Evolutionary conservation across 2,888 invertebrate genomes (phyloP).

Genomic region (Stenichneumon culpator): DNA sequence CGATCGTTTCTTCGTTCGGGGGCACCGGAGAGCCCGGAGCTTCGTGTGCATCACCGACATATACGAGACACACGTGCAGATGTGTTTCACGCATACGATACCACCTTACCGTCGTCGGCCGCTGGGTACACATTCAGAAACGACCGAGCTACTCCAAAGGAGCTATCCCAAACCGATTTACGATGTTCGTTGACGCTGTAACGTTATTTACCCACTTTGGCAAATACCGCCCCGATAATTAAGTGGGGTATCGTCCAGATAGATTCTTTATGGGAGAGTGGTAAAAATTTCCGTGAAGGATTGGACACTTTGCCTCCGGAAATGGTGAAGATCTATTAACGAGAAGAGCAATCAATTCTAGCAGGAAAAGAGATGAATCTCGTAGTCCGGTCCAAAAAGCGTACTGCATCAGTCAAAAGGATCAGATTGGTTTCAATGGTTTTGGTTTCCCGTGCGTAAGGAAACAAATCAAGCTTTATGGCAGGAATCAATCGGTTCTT

Average conservation of each 20-base stretch:
- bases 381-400: no score
- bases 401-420: no score
- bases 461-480: no score
- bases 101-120: background rate
- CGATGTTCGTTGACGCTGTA: constrained; percentile 10
- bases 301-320: no score
- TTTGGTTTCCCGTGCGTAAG: no score
- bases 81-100: constrained; percentile 8
- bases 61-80: constrained; percentile 10
- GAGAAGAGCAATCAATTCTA: no score
- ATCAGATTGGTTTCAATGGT: no score
- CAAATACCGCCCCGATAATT: background rate
- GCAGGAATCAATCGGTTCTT: no score
- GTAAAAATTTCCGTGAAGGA: background rate
- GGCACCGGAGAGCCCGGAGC: constrained; percentile 5
- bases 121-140: constrained; percentile 9
- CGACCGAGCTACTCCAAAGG: background rate
- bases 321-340: no score
- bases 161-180: constrained; percentile 26
- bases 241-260: background rate
- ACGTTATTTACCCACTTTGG: background rate
- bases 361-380: no score
- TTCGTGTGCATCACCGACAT: background rate
- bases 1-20: constrained; percentile 53
- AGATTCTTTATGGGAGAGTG: background rate